A percentile compares a stretch with the other conserved stretches of the same genome.
These are phyloP conservation scores for Siphamia tubifer DNA, from an alignment of 2,113 vertebrate species.

Conservation along the genomic window DNA sequence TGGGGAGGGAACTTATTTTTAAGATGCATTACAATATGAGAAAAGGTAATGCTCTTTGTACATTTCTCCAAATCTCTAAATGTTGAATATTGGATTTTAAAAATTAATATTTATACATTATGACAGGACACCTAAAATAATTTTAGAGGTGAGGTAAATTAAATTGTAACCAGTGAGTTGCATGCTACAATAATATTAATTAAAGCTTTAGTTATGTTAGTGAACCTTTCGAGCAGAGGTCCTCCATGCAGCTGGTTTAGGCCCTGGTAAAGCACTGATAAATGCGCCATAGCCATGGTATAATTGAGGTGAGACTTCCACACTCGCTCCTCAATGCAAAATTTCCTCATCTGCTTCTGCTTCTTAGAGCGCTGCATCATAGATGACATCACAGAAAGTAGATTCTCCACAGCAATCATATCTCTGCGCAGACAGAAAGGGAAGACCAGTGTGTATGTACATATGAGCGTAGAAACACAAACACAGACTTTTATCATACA, in stretches of 20 bases:
- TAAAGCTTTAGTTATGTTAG: too few species aligned
- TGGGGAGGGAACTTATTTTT: too few species aligned
- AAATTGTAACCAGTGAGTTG: too few species aligned
- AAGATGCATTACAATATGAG: too few species aligned
- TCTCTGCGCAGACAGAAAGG: conserved; percentile 49
- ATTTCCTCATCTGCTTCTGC: conserved; percentile 70
- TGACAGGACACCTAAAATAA: too few species aligned
- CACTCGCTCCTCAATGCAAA: conserved; percentile 82
- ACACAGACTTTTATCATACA: not conserved
- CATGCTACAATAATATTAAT: too few species aligned
- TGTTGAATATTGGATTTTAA: too few species aligned
- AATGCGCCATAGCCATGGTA: conserved; percentile 79
- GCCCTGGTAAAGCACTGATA: conserved; percentile 76
- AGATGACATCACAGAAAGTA: conserved; percentile 70
- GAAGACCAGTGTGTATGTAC: not conserved
- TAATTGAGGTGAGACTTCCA: conserved; percentile 88
- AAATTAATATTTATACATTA: too few species aligned
- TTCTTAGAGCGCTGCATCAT: conserved; percentile 62
- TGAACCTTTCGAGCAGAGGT: conserved; percentile 56
- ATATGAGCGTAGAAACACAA: not conserved
- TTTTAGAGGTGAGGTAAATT: too few species aligned
- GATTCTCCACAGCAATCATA: conserved; percentile 57
- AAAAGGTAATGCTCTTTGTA: too few species aligned
- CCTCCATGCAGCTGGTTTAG: conserved; percentile 62
- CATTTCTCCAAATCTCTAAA: too few species aligned